Evolutionary conservation across 2,113 vertebrate species (phyloP), one percentile per base, ranked within the genome.

Genomic region (Myrmophylax atrothorax): DNA sequence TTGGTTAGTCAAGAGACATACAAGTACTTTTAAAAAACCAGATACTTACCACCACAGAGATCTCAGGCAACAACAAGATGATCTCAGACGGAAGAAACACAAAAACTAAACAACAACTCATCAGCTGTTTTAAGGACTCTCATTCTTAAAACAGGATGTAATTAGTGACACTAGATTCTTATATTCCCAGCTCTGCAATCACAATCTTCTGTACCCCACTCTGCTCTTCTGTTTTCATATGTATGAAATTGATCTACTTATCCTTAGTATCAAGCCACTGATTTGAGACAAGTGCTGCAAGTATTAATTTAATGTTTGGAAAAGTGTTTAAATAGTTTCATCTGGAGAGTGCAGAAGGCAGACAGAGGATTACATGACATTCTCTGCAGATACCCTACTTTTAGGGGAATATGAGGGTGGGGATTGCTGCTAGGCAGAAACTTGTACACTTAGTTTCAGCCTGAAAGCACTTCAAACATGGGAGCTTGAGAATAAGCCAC

Each of bases 391-490:
- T 95, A 95, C 94, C 88, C 80, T 94, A 86, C 93, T 96, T 96
- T 96, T 93, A 92, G 90, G 79, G 63, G 72, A 94, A 63, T 84
- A 88, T 95, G 83, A 90, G 79, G 94, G 79, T 83, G 52, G 52
- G 22, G 83, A 85, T 81, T 92, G 88, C 90, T 96, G 87, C 88
- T 87, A 90, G 90, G 52, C 83, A 89, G 52, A 92, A 90, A 72
- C 52, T 90, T 85, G n/a, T 29, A 89, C 83, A 63, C 86, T 93
- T 78, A 40, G 55, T 72, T 94, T 93, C 88, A 93, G 86, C 68
- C 73, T 87, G 92, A 96, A 95, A 95, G 92, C 83, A 89, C 76
- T 95, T 95, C 75, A 92, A 84, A 94, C n/a, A 82, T 88, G 64
- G 72, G 56, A 96, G 80, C 83, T 90, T 84, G 66, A 75, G 93